Conservation (phyloP, 2,888 invertebrate species). For the Drosophila mimetica region DNA sequence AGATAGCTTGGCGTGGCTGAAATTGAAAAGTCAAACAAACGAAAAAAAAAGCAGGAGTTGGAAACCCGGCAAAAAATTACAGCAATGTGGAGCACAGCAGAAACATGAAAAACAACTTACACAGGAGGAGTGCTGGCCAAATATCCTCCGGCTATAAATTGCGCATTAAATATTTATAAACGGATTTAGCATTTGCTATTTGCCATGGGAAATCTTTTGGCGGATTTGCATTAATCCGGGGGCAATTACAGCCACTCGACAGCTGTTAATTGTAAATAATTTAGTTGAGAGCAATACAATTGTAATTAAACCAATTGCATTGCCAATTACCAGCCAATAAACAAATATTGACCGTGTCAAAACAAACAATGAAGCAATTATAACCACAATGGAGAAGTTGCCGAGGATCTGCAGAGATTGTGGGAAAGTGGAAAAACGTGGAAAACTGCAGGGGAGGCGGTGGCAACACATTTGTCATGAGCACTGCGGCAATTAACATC, state of each 20-base stretch:
- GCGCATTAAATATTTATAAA: constrained; percentile 25
- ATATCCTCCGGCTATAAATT: constrained; percentile 29
- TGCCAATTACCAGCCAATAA: constrained; percentile 34
- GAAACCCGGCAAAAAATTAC: constrained; percentile 19
- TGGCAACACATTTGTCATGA: constrained; percentile 25
- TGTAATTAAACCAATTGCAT: constrained; percentile 46
- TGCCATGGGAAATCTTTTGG: constrained; percentile 12
- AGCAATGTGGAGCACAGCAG: constrained; percentile 22
- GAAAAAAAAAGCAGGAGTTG: constrained; percentile 32
- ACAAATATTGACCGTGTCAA: constrained; percentile 15
- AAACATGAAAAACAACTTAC: constrained; percentile 69
- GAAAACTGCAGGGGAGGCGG: neutral
- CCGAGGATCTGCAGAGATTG: neutral
- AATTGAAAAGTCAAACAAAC: constrained; percentile 55
- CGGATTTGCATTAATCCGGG: constrained; percentile 21
- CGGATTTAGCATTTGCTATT: constrained; percentile 17
- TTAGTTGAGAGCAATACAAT: constrained; percentile 17
- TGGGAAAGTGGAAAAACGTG: neutral
- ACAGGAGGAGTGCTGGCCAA: constrained; percentile 16
- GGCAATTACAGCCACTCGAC: constrained; percentile 28
- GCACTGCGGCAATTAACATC: constrained; percentile 40
- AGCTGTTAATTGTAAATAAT: constrained; percentile 39
- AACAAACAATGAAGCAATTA: constrained; percentile 13
- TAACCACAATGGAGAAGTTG: neutral
- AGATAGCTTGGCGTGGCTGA: constrained; percentile 22